Conservation (phyloP, 2,797 vertebrate genomes). For the Molossus molossus region DNA sequence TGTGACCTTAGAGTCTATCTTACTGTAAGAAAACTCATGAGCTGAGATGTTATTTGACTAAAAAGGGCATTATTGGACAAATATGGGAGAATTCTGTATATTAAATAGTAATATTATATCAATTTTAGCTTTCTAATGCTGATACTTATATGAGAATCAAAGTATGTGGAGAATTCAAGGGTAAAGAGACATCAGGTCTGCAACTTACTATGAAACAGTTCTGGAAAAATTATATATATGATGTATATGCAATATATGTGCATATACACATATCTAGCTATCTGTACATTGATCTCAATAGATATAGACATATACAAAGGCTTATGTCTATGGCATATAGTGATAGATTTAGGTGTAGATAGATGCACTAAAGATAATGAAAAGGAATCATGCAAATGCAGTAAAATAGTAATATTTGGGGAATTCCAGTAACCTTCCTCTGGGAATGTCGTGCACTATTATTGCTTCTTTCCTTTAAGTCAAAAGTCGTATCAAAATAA, state of each 20-base stretch:
- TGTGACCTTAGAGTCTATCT: slow-evolving; percentile 17
- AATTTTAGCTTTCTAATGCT: not conserved
- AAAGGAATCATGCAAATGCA: not conserved
- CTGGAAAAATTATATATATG: not conserved
- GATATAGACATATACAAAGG: not conserved
- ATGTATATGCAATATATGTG: not conserved
- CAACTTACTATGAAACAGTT: not conserved
- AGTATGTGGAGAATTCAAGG: not conserved
- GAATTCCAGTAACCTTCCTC: not conserved
- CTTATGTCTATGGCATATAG: too few relatives aligned
- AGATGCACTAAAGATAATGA: not conserved
- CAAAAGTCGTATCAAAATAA: not conserved
- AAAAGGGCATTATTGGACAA: not conserved
- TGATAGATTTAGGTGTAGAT: not conserved
- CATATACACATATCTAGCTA: not conserved
- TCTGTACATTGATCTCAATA: not conserved
- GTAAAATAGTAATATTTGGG: not conserved
- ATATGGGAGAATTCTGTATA: not conserved
- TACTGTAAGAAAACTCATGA: not conserved
- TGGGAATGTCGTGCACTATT: not conserved
- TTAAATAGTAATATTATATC: not conserved
- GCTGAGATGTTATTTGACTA: not conserved
- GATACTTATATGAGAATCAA: not conserved
- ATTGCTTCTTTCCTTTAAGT: not conserved
- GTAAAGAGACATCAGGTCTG: not conserved